Conservation (phyloP, 1,140 invertebrate species). For the Nasonia vitripennis region DNA sequence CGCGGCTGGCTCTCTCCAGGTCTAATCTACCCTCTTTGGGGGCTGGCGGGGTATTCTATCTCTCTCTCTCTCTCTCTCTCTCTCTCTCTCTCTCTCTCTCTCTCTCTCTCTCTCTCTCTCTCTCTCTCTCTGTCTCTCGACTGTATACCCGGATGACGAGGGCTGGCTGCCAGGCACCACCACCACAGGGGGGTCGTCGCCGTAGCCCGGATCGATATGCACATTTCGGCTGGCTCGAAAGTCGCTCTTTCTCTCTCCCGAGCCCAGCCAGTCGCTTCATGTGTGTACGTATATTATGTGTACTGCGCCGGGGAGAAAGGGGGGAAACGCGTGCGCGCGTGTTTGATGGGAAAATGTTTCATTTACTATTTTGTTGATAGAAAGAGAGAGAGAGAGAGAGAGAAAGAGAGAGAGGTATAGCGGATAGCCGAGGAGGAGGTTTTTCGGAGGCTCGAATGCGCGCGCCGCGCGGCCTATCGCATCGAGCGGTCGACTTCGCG, state of each 20-base stretch:
- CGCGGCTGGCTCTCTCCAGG: not conserved
- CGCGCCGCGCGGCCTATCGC: not conserved
- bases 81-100: not conserved
- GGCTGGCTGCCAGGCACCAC: not conserved
- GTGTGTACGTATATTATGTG: not conserved
- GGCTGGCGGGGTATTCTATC: not conserved
- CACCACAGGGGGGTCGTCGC: not conserved
- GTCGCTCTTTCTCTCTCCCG: not conserved
- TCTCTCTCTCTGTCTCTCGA: not conserved
- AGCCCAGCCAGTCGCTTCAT: not conserved
- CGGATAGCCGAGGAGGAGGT: not conserved
- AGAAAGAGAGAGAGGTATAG: not conserved
- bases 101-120: no score
- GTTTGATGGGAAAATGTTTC: not conserved
- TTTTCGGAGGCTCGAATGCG: not conserved
- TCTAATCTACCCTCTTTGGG: not conserved
- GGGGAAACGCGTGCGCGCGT: not conserved
- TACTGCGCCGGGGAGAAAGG: not conserved
- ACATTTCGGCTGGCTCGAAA: not conserved
- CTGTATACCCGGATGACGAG: not conserved
- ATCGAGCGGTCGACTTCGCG: not conserved
- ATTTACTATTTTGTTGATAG: not conserved
- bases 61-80: not conserved
- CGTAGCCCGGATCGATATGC: slow-evolving; percentile 2
- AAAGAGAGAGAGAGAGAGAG: not conserved